These are phyloP conservation scores for Micromys minutus DNA, from an alignment of 2,113 vertebrate genomes.

Conservation along the genomic window DNA sequence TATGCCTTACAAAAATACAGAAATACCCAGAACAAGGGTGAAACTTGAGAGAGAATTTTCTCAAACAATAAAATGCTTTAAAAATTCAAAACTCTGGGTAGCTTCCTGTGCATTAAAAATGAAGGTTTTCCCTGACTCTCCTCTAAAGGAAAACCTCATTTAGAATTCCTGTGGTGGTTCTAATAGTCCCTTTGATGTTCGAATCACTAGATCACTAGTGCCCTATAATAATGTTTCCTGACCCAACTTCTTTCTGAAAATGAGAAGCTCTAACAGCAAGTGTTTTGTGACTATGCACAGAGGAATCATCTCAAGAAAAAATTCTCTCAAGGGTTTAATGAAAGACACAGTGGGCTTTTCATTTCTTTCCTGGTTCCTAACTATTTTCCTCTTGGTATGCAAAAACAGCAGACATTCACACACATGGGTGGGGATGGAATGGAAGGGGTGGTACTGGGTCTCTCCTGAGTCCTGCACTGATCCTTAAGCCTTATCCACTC, in stretches of 20 bases:
- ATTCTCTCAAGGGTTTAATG: background rate
- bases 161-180: background rate
- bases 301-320: background rate
- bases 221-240: background rate
- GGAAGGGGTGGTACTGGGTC: background rate
- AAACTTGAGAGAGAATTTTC: background rate
- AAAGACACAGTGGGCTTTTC: background rate
- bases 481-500: background rate
- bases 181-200: background rate
- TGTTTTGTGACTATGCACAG: background rate
- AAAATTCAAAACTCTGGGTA: background rate
- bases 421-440: too few relatives aligned
- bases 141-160: background rate
- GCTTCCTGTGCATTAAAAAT: background rate
- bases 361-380: background rate
- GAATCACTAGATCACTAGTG: background rate
- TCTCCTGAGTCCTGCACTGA: background rate
- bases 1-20: background rate
- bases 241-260: background rate
- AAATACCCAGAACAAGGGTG: background rate
- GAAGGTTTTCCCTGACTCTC: background rate
- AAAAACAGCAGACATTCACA: slow-evolving; percentile 23
- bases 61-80: background rate
- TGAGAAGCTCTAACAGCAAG: background rate
- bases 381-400: background rate